A percentile compares a stretch with the other conserved stretches of the same genome.
Conservation (phyloP, 2,797 vertebrate genomes). For the Lacerta bilineata region DNA sequence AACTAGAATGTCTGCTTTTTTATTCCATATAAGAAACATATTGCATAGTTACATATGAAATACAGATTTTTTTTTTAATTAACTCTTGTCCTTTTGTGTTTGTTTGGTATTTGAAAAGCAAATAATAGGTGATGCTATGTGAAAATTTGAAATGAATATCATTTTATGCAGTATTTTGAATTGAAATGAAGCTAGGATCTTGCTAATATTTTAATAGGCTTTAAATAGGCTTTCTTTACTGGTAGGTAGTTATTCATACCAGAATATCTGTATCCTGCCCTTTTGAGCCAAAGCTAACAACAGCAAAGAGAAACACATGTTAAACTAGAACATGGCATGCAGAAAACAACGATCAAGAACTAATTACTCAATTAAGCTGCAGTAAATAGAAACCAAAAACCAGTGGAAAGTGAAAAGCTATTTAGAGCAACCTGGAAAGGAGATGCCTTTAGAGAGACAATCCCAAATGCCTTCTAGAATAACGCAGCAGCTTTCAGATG, state of each 20-base stretch:
- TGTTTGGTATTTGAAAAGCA: neutral
- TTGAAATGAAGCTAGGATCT: neutral
- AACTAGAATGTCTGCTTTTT: neutral
- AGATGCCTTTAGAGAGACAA: neutral
- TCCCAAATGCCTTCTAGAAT: neutral
- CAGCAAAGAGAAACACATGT: slow-evolving; percentile 16
- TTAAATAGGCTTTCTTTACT: neutral
- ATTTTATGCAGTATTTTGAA: neutral
- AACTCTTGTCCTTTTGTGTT: neutral
- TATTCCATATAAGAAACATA: neutral
- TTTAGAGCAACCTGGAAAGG: neutral
- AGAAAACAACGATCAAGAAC: neutral
- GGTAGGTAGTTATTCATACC: neutral
- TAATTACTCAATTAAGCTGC: neutral
- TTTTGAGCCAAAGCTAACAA: neutral
- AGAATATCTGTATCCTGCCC: neutral
- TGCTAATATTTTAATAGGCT: neutral
- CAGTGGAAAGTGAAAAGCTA: neutral
- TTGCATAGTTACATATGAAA: neutral
- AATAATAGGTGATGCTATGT: neutral
- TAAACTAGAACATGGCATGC: neutral
- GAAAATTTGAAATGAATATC: neutral
- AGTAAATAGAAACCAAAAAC: slow-evolving; percentile 3
- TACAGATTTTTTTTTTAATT: neutral
- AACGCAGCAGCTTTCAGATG: neutral